These are phyloP conservation scores for Tetrapedia diversipes DNA, from an alignment of 2,888 invertebrate genomes.

Conservation along the genomic window DNA sequence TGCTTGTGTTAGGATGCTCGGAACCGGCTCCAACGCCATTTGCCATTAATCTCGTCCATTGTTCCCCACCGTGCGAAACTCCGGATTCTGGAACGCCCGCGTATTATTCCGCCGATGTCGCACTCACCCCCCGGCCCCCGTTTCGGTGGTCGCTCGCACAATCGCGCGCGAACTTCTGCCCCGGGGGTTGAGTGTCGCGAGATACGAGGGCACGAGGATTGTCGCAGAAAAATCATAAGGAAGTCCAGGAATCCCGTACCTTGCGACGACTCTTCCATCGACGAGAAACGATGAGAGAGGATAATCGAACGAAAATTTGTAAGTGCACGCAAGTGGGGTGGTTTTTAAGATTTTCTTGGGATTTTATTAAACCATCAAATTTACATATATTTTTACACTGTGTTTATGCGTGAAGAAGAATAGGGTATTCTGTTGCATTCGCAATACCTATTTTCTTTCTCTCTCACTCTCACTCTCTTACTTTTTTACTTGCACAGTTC, in stretches of 20 bases:
- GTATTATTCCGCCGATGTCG: constrained; percentile 65
- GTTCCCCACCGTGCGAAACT: constrained; percentile 71
- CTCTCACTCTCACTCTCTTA: too few relatives aligned
- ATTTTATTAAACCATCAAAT: too few relatives aligned
- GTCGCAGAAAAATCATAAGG: constrained; percentile 31
- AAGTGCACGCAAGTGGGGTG: too few relatives aligned
- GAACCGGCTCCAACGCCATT: constrained; percentile 55
- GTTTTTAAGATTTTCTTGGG: too few relatives aligned
- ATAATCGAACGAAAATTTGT: neutral
- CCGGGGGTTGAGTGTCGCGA: constrained; percentile 31
- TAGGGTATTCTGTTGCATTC: too few relatives aligned
- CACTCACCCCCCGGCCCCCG: constrained; percentile 34
- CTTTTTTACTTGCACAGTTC: too few relatives aligned
- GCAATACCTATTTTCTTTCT: too few relatives aligned
- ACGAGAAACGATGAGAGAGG: neutral
- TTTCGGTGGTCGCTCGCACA: too few relatives aligned
- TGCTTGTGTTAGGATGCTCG: constrained; percentile 48
- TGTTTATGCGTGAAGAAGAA: too few relatives aligned
- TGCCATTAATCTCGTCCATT: constrained; percentile 75
- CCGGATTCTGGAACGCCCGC: constrained; percentile 69
- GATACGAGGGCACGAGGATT: constrained; percentile 21
- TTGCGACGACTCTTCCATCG: neutral
- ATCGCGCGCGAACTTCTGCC: constrained; percentile 44
- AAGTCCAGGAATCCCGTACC: neutral
- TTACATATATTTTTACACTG: too few relatives aligned